phyloP scores from a whole-genome alignment of 2,797 vertebrate genomes.

The Vipera latastei region DNA sequence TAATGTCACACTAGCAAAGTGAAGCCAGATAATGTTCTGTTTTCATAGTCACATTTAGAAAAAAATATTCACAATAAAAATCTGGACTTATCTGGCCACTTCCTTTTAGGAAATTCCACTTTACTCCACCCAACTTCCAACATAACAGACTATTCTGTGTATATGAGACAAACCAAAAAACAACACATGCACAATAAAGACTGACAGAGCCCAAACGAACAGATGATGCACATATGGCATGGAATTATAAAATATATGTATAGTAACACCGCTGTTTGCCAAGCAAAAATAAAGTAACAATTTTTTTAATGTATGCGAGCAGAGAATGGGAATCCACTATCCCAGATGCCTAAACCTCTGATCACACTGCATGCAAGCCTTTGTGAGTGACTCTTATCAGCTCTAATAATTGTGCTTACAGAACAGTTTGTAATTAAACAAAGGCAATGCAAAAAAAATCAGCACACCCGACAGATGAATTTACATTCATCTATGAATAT shows the following conservation, averaged over 20 bases:
- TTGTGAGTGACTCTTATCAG: not conserved
- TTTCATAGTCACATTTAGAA: slow-evolving; percentile 38
- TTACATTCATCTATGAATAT: not conserved
- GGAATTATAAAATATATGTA: not conserved
- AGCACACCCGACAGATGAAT: not conserved
- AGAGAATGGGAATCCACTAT: not conserved
- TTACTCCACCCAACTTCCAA: slow-evolving; percentile 48
- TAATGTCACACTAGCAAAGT: slow-evolving; percentile 30
- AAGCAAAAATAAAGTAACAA: not conserved
- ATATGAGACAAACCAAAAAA: slow-evolving; percentile 34
- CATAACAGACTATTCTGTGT: slow-evolving; percentile 21
- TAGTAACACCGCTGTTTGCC: not conserved
- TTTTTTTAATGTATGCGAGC: not conserved
- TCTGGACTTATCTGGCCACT: slow-evolving; percentile 49
- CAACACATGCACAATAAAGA: slow-evolving; percentile 27
- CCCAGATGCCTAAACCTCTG: not conserved
- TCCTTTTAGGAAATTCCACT: slow-evolving; percentile 59
- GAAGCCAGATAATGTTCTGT: slow-evolving; percentile 36
- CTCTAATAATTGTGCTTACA: not conserved
- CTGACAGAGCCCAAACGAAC: slow-evolving; percentile 20
- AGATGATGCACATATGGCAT: not conserved
- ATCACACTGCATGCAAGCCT: not conserved
- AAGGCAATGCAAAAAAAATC: not conserved
- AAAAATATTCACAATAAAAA: slow-evolving; percentile 50
- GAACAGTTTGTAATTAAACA: not conserved